These are phyloP conservation scores for Trachemys scripta DNA, from an alignment of 2,113 vertebrate species.

Conservation along the genomic window DNA sequence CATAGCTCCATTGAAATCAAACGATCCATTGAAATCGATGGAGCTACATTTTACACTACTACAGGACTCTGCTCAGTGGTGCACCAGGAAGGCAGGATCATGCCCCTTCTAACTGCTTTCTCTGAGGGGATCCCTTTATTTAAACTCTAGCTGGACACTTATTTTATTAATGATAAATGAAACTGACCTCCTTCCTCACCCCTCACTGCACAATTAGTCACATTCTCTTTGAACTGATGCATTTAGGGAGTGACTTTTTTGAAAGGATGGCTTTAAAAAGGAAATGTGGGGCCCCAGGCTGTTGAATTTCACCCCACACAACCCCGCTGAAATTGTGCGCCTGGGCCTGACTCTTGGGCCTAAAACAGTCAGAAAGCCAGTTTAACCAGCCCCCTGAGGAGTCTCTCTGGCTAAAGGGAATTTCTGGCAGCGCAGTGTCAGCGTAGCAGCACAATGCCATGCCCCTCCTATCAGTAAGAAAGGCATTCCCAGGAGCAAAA, in stretches of 20 bases:
- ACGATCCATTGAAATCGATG: neutral
- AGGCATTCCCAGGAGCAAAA: neutral
- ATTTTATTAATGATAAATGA: conserved; percentile 7
- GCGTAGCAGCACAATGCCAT: neutral
- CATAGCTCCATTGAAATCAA: neutral
- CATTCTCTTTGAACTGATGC: neutral
- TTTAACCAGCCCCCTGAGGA: neutral
- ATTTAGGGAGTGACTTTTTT: neutral
- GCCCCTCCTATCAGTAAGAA: neutral
- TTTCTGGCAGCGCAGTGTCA: neutral
- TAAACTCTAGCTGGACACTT: neutral
- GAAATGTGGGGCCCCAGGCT: neutral
- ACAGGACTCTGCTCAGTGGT: neutral
- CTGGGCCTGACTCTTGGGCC: neutral
- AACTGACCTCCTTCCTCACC: neutral
- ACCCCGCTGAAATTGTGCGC: neutral
- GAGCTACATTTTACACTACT: neutral
- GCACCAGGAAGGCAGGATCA: neutral
- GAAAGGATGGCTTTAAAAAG: neutral
- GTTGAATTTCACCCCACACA: neutral
- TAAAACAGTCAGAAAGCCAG: neutral
- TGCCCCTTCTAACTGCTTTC: neutral
- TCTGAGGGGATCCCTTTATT: neutral
- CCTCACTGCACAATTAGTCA: neutral
- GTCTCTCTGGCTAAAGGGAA: neutral